Percentiles rank a stretch among this genome's conserved stretches.
Evolutionary conservation across 2,888 invertebrate species (phyloP).

Genomic region (Drosophila cracens): DNA sequence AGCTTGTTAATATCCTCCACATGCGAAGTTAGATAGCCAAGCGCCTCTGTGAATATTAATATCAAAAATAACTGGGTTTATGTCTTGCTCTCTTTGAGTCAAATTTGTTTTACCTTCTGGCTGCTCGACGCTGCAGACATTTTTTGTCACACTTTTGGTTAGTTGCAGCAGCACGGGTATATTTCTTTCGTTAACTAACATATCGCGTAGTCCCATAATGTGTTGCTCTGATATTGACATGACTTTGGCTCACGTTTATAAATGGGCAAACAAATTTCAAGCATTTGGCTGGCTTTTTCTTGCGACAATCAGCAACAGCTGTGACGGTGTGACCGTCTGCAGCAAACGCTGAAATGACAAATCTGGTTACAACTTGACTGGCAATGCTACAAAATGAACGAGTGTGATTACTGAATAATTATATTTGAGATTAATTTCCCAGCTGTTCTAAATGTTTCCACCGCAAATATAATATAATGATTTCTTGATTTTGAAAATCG

Average conservation of each 20-base stretch:
- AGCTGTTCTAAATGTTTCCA: neutral
- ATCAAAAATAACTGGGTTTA: neutral
- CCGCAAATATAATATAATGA: neutral
- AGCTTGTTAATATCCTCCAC: conserved; percentile 85
- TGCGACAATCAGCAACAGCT: neutral
- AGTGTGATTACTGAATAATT: neutral
- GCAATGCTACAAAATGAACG: conserved; percentile 12
- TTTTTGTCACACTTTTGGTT: conserved; percentile 76
- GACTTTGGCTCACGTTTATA: neutral
- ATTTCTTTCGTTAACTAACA: conserved; percentile 73
- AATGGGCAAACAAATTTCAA: neutral
- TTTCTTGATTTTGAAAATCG: neutral
- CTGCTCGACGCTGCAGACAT: conserved; percentile 67
- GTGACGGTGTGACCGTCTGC: conserved; percentile 30
- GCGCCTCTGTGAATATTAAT: conserved; percentile 85
- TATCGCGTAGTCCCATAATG: conserved; percentile 70
- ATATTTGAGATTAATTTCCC: neutral
- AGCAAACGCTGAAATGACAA: neutral
- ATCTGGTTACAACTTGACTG: conserved; percentile 16
- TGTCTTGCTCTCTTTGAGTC: neutral
- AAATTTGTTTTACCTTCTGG: conserved; percentile 62
- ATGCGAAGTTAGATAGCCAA: conserved; percentile 86
- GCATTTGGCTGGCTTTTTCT: conserved; percentile 11
- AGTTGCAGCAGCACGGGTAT: conserved; percentile 65
- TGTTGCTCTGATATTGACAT: conserved; percentile 76